A percentile compares a stretch with the other conserved stretches of the same genome.
Evolutionary conservation across 2,113 vertebrate genomes (phyloP).

Genomic region (Etheostoma cragini): DNA sequence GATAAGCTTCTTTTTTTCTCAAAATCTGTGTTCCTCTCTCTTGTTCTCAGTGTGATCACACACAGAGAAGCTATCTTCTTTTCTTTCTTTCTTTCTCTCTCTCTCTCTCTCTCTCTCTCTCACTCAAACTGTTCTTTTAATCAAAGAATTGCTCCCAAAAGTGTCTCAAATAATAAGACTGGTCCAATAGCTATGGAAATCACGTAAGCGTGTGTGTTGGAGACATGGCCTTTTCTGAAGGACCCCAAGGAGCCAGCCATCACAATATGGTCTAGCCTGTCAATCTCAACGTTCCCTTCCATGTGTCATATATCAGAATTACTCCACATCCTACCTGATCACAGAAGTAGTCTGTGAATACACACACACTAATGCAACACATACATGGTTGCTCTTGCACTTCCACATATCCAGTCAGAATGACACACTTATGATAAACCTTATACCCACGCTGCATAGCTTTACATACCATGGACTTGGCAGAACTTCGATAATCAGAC

Average conservation of each 20-base stretch:
- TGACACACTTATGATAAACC: not conserved
- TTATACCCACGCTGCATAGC: no score
- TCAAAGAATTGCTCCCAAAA: conserved; percentile 65
- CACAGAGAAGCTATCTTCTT: not conserved
- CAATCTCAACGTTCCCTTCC: conserved; percentile 58
- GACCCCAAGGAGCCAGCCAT: conserved; percentile 64
- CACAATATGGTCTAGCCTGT: conserved; percentile 70
- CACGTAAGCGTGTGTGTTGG: conserved; percentile 27
- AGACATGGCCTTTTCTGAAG: conserved; percentile 68
- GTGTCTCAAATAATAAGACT: conserved; percentile 61
- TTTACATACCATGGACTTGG: no score
- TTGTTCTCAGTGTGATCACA: conserved; percentile 22
- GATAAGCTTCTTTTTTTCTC: conserved; percentile 18
- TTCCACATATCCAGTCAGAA: not conserved
- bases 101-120: not conserved
- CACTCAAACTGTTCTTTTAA: conserved; percentile 50
- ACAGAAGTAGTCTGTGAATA: conserved; percentile 2
- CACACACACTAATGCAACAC: not conserved
- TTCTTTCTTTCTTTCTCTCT: not conserved
- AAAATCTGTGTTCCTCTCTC: conserved; percentile 26
- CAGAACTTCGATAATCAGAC: not conserved
- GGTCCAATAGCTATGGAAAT: conserved; percentile 74
- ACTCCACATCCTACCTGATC: conserved; percentile 18
- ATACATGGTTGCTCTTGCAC: not conserved
- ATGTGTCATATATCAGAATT: conserved; percentile 50